Evolutionary conservation across 2,888 invertebrate genomes (phyloP).

Genomic region (Thera obeliscata): DNA sequence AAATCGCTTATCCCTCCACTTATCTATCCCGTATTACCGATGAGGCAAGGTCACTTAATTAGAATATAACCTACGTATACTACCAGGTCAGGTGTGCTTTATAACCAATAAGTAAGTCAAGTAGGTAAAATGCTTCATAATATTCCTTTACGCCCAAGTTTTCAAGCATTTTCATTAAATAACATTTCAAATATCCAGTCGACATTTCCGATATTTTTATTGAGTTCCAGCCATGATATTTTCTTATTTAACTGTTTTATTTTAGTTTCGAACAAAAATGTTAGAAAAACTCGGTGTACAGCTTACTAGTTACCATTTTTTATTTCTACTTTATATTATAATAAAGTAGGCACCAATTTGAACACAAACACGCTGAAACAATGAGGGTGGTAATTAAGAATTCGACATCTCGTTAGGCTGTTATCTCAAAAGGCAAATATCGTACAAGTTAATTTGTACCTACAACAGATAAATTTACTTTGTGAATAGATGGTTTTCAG

Average conservation of each 20-base stretch:
- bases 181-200: background rate
- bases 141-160: background rate
- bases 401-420: conserved; percentile 25
- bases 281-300: background rate
- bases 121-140: background rate
- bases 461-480: conserved; percentile 25
- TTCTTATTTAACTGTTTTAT: background rate
- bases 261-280: background rate
- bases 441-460: conserved; percentile 30
- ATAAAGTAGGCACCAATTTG: conserved; percentile 13
- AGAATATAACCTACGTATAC: conserved; percentile 14
- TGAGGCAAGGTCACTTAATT: conserved; percentile 15
- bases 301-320: background rate
- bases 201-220: background rate
- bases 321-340: background rate
- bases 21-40: conserved; percentile 24
- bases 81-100: conserved; percentile 7
- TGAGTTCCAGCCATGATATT: background rate
- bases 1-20: conserved; percentile 31
- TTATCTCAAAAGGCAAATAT: conserved; percentile 32
- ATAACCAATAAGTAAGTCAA: background rate
- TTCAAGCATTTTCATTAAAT: too few relatives aligned
- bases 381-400: conserved; percentile 30
- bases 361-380: conserved; percentile 22
- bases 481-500: conserved; percentile 15